Conservation (phyloP, 2,113 vertebrate genomes). For the Columbina picui region DNA sequence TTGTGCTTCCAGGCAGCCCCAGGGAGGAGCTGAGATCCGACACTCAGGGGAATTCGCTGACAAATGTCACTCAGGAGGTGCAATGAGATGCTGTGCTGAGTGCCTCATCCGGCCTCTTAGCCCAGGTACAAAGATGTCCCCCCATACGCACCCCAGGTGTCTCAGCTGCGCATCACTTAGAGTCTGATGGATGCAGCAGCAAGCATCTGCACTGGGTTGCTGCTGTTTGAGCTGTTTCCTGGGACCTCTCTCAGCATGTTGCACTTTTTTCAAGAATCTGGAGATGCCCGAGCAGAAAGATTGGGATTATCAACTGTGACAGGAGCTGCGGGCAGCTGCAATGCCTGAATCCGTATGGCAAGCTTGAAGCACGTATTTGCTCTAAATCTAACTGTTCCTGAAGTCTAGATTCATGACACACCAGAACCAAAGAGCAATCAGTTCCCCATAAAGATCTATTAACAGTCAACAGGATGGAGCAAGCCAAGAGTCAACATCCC, state of each 20-base stretch:
- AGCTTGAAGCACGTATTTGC: not conserved
- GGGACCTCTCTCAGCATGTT: not conserved
- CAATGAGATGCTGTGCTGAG: not conserved
- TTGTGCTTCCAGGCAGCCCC: constrained; percentile 14
- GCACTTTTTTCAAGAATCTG: not conserved
- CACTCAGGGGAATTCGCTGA: not conserved
- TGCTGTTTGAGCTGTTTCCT: not conserved
- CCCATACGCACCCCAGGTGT: not conserved
- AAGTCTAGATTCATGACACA: not conserved
- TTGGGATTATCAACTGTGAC: not conserved
- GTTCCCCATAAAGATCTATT: not conserved
- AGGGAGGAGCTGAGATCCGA: not conserved
- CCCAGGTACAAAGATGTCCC: not conserved
- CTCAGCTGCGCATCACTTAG: not conserved
- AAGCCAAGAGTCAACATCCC: not conserved
- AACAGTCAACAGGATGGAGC: not conserved
- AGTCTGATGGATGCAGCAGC: not conserved
- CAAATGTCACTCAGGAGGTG: not conserved
- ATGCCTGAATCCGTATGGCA: not conserved
- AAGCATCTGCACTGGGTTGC: not conserved
- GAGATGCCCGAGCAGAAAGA: not conserved
- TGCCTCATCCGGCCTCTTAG: not conserved
- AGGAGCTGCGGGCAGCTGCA: not conserved
- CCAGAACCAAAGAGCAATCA: not conserved
- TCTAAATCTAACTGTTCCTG: not conserved